Evolutionary conservation across 2,888 invertebrate species (phyloP).

Genomic region (Andricus curvator): DNA sequence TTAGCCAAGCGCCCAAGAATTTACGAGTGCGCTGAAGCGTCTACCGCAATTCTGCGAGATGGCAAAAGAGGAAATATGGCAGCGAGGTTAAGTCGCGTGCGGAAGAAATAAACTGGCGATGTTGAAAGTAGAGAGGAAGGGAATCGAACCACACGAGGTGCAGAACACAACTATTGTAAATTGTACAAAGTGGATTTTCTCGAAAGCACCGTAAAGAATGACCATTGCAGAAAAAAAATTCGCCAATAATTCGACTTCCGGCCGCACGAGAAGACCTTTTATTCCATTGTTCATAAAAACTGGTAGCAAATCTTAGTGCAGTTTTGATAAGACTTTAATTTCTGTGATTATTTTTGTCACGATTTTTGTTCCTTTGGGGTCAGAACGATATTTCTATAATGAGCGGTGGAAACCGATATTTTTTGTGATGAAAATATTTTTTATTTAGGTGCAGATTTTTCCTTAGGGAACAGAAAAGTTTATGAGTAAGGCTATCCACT

Average conservation of each 20-base stretch:
- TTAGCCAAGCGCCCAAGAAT: slow-evolving; percentile 32
- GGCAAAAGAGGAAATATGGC: slow-evolving; percentile 18
- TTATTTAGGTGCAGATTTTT: too few species aligned
- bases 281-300: too few species aligned
- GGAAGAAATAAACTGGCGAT: slow-evolving; percentile 25
- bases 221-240: background rate
- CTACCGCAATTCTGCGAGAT: slow-evolving; percentile 25
- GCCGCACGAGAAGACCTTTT: background rate
- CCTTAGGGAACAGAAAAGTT: too few species aligned
- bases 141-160: slow-evolving; percentile 15
- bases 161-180: slow-evolving; percentile 17
- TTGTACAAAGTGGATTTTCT: slow-evolving; percentile 21
- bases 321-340: too few species aligned
- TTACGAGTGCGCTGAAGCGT: slow-evolving; percentile 37
- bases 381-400: too few species aligned
- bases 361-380: too few species aligned
- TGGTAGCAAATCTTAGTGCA: too few species aligned
- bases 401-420: too few species aligned
- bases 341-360: too few species aligned
- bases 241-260: background rate
- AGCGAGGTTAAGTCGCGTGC: slow-evolving; percentile 25
- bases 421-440: too few species aligned
- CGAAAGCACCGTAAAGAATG: background rate
- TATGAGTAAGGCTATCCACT: too few species aligned
- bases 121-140: background rate